A percentile compares a stretch with the other conserved stretches of the same genome.
phyloP scores from a whole-genome alignment of 2,888 invertebrate species.

The Lysandra bellargus region DNA sequence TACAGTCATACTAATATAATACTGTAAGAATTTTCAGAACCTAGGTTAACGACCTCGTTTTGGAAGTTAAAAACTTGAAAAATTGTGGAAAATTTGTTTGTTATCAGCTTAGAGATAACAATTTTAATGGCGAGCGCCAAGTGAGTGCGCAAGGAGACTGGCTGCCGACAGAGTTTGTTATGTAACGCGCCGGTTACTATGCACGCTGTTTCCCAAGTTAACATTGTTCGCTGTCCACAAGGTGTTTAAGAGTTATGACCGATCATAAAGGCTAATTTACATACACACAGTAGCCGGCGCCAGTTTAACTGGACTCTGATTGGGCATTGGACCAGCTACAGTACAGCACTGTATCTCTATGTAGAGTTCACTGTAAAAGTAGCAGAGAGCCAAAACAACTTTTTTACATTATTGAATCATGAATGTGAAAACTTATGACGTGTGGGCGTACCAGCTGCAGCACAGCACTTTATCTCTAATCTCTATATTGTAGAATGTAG shows the following conservation, averaged over 20 bases:
- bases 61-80: neutral
- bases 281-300: neutral
- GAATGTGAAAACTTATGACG: too few species aligned
- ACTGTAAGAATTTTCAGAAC: neutral
- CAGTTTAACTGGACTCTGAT: neutral
- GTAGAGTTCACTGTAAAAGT: neutral
- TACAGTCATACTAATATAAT: neutral
- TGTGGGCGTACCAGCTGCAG: too few species aligned
- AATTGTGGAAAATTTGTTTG: conserved; percentile 15
- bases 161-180: conserved; percentile 6
- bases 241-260: conserved; percentile 2
- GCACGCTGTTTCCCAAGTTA: neutral
- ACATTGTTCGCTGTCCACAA: conserved; percentile 9
- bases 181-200: conserved; percentile 21
- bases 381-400: neutral
- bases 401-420: too few species aligned
- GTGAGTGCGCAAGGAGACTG: conserved; percentile 11
- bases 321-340: neutral
- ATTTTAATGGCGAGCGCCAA: conserved; percentile 25
- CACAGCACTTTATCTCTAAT: neutral
- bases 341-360: neutral
- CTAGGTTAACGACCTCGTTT: neutral
- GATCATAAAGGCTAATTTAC: neutral
- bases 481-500: neutral
- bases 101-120: conserved; percentile 18